Base-by-base conservation (phyloP, 2,888 invertebrate genomes). In the Cheilosia scutellata region DNA sequence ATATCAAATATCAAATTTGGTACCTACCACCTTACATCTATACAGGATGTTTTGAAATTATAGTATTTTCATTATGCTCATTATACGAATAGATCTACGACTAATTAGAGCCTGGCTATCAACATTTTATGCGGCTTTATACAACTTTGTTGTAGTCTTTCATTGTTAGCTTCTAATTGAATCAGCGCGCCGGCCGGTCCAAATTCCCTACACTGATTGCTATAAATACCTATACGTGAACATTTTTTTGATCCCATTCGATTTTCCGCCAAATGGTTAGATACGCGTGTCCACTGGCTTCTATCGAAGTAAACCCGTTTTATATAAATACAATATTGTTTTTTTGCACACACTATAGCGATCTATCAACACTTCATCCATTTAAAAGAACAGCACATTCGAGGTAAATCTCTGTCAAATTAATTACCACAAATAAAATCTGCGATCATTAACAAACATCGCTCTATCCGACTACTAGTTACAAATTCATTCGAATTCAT, bases 331-430 rank as follows among this genome's bases (percentile, higher is more conserved):
- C 13, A 62, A 51, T 33, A 2, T n/a, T n/a, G n/a, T 42, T 13
- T 5, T 42, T 42, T n/a, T 20, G 6, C 42, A 25, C 33, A 58
- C 13, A 58, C 31, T 49, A 11, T 6, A 62, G 29, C 58, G 66
- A 80, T 80, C 80, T 58, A 72, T 86, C 86, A 86, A 76, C 86
- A 86, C 86, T 76, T 77, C 71, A 82, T 86, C 62, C 72, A 72
- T 72, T 66, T 65, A 47, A 86, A 68, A 58, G 47, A 44, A 66
- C 71, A 40, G 5, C 74, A 4, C 74, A 57, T 63, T 63, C 65
- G 37, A 65, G 40, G 79, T 55, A 80, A 86, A 86, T 80, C 80
- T 71, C 80, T 68, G 86, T 86, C 82, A 82, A 82, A 82, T 82
- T 77, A 86, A 86, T 82, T 86, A 63, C 76, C 66, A 49, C 71